Conservation (phyloP, 1,140 invertebrate species). For the Drosophila melanica region DNA sequence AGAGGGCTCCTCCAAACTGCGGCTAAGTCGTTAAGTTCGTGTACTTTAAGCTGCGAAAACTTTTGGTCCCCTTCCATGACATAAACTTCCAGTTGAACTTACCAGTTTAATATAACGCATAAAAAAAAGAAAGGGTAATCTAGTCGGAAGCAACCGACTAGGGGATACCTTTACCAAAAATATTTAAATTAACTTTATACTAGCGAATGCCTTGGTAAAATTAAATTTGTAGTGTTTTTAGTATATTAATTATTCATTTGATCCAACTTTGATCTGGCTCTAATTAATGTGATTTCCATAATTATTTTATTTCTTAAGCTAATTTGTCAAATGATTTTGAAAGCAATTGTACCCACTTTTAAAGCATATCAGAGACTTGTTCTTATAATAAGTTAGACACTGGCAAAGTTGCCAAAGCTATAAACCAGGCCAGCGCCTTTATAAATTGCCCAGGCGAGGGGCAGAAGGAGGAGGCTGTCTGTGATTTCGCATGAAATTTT, state of each 20-base stretch:
- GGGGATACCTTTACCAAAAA: no score
- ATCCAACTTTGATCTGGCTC: no score
- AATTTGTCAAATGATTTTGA: not conserved
- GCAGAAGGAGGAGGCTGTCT: slow-evolving; percentile 15
- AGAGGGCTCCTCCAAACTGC: slow-evolving; percentile 29
- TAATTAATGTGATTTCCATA: no score
- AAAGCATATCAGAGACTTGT: slow-evolving; percentile 7
- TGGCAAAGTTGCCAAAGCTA: slow-evolving; percentile 41
- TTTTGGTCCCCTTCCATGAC: slow-evolving; percentile 38
- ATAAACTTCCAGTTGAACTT: slow-evolving; percentile 34
- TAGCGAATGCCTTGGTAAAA: no score
- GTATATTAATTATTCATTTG: no score
- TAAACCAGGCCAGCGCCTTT: slow-evolving; percentile 49
- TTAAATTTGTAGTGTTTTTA: no score
- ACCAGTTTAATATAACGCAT: slow-evolving; percentile 21
- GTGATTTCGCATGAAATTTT: slow-evolving; percentile 67
- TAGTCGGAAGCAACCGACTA: no score
- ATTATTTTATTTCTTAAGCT: no score
- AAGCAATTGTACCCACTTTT: not conserved
- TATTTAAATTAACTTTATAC: no score
- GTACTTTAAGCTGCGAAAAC: slow-evolving; percentile 49
- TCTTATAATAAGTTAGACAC: slow-evolving; percentile 39
- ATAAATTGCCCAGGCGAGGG: slow-evolving; percentile 42
- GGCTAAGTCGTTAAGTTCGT: slow-evolving; percentile 56
- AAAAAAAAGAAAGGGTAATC: not conserved